Evolutionary conservation across 2,797 vertebrate genomes (phyloP).

Genomic region (Philypnodon macrostomus): DNA sequence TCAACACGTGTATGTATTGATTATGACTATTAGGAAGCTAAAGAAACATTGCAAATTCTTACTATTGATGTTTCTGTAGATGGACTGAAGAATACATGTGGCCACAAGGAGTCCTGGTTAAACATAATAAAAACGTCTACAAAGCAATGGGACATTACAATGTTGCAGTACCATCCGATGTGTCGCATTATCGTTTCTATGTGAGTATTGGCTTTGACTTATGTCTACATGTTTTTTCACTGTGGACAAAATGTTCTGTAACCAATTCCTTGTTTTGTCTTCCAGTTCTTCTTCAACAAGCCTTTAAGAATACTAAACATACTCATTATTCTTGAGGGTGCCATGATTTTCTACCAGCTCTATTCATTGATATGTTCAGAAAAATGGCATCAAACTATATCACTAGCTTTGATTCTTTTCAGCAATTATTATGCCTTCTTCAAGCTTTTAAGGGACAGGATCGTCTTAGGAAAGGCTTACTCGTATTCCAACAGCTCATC

Average conservation of each 20-base stretch:
- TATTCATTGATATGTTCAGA: constrained; percentile 94
- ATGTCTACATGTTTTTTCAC: too few relatives aligned
- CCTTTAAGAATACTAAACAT: constrained; percentile 97
- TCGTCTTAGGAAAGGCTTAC: constrained; percentile 96
- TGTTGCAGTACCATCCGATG: constrained; percentile 94
- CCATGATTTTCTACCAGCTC: constrained; percentile 96
- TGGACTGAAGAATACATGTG: constrained; percentile 99
- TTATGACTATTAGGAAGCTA: neutral
- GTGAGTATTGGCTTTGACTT: too few relatives aligned
- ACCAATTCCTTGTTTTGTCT: constrained; percentile 4
- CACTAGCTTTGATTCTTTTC: constrained; percentile 95
- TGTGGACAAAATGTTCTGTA: too few relatives aligned
- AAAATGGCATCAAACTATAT: constrained; percentile 98
- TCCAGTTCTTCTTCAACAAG: constrained; percentile 98
- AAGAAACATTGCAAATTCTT: neutral
- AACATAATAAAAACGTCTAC: constrained; percentile 98
- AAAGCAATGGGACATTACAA: constrained; percentile 98
- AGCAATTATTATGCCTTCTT: constrained; percentile 99
- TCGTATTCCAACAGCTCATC: constrained; percentile 85
- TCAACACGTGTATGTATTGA: constrained; percentile 88
- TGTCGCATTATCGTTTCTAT: constrained; percentile 97
- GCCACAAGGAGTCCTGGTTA: constrained; percentile 96
- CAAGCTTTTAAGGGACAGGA: constrained; percentile 95
- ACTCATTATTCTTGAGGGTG: constrained; percentile 92
- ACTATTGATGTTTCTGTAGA: constrained; percentile 63